Evolutionary conservation across 2,888 invertebrate species (phyloP), one percentile per base, ranked within the genome.

Genomic region (Oscheius sp.): DNA sequence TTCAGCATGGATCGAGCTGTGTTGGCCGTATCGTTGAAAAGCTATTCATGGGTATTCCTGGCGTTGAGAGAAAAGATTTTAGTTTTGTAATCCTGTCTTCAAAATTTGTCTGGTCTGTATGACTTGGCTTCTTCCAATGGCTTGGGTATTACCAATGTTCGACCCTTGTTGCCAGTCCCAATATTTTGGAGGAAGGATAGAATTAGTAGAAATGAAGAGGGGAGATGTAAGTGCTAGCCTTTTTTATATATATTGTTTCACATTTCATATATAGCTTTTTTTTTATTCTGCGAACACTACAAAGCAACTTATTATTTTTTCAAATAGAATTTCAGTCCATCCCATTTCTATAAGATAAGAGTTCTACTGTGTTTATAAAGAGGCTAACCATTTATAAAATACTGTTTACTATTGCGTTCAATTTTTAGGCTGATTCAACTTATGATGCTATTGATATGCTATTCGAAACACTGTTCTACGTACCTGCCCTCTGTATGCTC

Each of bases 21-120:
- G 6, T 26, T 68, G 62, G 68, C 68, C 1, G 41, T 68, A 2
- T 51, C 51, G 0, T 28, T 68, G 30, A 49, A 50, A 12, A 50
- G 49, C 17, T 68, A 68, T 28, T 30, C 62, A 14, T 68, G 68
- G 68, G 68, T 68, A 3, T 2, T 30, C 5, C 30, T 28, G 3
- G 9, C 17, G 26, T 17, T 20, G 22, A 36, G 1, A 0, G n/a
- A 1, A 47, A 14, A 22, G 8, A 30, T 49, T 67, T 68, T 32
- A 68, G 68, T 62, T 63, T 36, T 68, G 68, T 26, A 68, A 68
- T 30, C 45, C 62, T n/a, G 47, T 68, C 30, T 68, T 68, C 63
- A 68, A 68, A 38, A 14, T 49, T 17, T 49, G 47, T 36, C 38
- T 68, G 38, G 62, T 68, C 1, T n/a, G 41, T 17, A 49, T 68